Percentiles rank a stretch among this genome's conserved stretches.
phyloP scores from a whole-genome alignment of 1,140 invertebrate species.

The Drosophila takahashii region DNA sequence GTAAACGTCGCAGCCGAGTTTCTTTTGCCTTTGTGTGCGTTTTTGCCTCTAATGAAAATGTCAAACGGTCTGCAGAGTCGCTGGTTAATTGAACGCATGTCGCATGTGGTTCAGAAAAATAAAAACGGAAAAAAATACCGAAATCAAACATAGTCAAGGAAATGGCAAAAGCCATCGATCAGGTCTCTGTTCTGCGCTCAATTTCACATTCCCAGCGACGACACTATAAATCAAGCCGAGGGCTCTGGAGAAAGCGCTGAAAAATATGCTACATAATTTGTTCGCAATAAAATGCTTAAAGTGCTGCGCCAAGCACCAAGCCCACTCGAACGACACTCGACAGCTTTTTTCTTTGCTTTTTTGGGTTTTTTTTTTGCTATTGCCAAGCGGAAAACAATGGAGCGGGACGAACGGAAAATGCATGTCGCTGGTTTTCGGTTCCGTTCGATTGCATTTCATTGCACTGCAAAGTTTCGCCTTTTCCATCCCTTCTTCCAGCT shows the following conservation, averaged over 20 bases:
- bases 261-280: slow-evolving; percentile 81
- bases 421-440: slow-evolving; percentile 55
- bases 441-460: slow-evolving; percentile 72
- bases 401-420: slow-evolving; percentile 4
- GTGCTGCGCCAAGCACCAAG: slow-evolving; percentile 65
- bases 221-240: slow-evolving; percentile 58
- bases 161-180: slow-evolving; percentile 48
- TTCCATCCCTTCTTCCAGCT: slow-evolving; percentile 23
- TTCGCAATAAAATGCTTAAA: slow-evolving; percentile 75
- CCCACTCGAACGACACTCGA: slow-evolving; percentile 32
- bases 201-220: slow-evolving; percentile 59
- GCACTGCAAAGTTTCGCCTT: slow-evolving; percentile 54
- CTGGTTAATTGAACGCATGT: slow-evolving; percentile 69
- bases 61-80: slow-evolving; percentile 49
- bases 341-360: slow-evolving; percentile 2
- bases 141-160: background rate
- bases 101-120: slow-evolving; percentile 32
- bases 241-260: slow-evolving; percentile 21
- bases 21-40: slow-evolving; percentile 26
- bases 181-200: slow-evolving; percentile 53
- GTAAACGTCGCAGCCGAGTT: slow-evolving; percentile 64
- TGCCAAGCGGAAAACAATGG: slow-evolving; percentile 26
- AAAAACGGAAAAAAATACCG: background rate
- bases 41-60: slow-evolving; percentile 59
- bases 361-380: background rate